These are phyloP conservation scores for Drosophila orosa DNA, from an alignment of 1,140 invertebrate genomes.

Conservation along the genomic window DNA sequence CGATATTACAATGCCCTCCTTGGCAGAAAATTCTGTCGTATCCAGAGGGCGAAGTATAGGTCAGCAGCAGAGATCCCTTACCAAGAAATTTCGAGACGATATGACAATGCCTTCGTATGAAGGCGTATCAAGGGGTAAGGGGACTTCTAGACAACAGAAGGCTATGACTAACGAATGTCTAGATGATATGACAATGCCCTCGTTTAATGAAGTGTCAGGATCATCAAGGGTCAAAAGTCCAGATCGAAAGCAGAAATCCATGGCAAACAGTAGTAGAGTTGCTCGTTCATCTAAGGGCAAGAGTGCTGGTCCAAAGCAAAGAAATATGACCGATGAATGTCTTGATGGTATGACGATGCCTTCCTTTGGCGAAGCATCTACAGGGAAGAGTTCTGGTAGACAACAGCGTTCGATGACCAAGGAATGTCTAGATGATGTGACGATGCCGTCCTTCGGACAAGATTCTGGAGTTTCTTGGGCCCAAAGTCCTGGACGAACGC, in stretches of 20 bases:
- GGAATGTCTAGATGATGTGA: conserved; percentile 28
- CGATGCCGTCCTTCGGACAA: neutral
- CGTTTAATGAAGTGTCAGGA: neutral
- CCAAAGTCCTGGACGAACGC: neutral
- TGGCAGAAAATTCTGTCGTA: neutral
- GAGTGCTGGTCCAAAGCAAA: neutral
- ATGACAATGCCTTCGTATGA: conserved; percentile 22
- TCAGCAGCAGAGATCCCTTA: neutral
- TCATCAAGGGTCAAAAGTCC: neutral
- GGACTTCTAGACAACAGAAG: neutral
- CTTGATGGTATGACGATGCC: conserved; percentile 33
- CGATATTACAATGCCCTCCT: conserved; percentile 10
- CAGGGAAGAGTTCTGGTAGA: neutral
- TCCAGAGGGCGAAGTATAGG: neutral
- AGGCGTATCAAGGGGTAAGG: neutral
- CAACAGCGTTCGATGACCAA: neutral
- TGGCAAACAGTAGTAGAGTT: neutral
- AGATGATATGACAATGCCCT: conserved; percentile 8
- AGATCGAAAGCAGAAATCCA: neutral
- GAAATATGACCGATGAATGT: conserved; percentile 11
- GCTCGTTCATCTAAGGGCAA: neutral
- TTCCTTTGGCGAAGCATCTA: neutral
- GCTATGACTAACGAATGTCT: neutral
- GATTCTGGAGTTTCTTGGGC: neutral
- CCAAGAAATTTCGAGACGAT: conserved; percentile 27